phyloP scores from a whole-genome alignment of 2,113 vertebrate genomes.

The Neoarius graeffei region DNA sequence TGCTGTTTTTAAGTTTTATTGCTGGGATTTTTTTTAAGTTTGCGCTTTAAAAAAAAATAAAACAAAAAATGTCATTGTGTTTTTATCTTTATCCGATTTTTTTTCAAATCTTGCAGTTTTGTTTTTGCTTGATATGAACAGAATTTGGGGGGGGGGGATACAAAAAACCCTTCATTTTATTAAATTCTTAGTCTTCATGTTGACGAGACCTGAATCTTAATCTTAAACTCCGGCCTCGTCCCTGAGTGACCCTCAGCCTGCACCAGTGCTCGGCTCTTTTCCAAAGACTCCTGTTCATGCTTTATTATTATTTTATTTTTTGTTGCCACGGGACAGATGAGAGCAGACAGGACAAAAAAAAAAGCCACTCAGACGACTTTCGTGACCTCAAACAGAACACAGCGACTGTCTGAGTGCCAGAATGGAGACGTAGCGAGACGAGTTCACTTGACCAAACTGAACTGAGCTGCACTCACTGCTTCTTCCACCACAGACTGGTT shows the following conservation, averaged over 20 bases:
- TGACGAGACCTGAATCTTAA: neutral
- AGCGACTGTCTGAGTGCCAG: neutral
- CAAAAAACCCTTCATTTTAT: neutral
- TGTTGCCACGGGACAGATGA: slow-evolving; percentile 1
- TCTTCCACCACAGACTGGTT: neutral
- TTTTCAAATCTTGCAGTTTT: neutral
- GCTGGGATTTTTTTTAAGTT: too few relatives aligned
- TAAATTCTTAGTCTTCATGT: neutral
- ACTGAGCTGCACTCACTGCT: neutral
- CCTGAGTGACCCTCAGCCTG: neutral
- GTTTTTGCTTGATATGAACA: neutral
- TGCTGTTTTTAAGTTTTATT: too few relatives aligned
- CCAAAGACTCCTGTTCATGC: neutral
- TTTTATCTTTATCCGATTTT: neutral
- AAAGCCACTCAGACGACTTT: neutral
- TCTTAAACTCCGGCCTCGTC: neutral
- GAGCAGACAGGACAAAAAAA: neutral
- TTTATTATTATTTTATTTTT: neutral
- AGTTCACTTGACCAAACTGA: slow-evolving; percentile 3
- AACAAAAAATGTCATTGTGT: neutral
- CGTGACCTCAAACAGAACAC: slow-evolving; percentile 14
- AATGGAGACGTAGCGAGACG: slow-evolving; percentile 9
- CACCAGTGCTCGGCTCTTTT: neutral
- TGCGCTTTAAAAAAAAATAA: neutral
- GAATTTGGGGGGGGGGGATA: too few relatives aligned